Evolutionary conservation across 2,113 vertebrate species (phyloP), one percentile per base, ranked within the genome.

Genomic region (Varanus komodoensis): DNA sequence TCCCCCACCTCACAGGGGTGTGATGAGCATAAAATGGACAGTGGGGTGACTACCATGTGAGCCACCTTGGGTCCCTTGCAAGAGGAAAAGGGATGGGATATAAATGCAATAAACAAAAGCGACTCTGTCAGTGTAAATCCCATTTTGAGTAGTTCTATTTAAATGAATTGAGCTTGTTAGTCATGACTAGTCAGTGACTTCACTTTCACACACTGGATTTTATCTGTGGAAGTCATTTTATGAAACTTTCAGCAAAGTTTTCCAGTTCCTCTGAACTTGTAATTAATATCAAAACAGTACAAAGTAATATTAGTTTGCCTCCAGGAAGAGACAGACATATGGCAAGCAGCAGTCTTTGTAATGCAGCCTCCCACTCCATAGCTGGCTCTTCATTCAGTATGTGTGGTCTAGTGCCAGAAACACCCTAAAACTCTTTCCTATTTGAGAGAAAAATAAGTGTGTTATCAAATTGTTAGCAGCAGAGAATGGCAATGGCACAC

Each of bases 371-470:
- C 95, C 92, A 93, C 93, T 95, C 91, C 85, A 89, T 92, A 95
- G 92, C 93, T 95, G 95, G 95, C 95, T 95, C 90, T 91, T 95
- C 94, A 95, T 95, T 87, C 94, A 93, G 89, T 94, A 89, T 95
- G 92, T 94, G 92, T 94, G 92, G 94, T 89, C 83, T 78, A 90
- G 87, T 93, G 92, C 91, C 94, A 96, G 85, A 15, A 0, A 34
- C 3, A 73, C 79, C 57, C 52, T 91, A 38, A n/a, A 50, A 92
- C 88, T 54, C 52, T 87, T 94, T 95, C 95, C 86, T 82, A 86
- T 52, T 87, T n/a, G 12, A 3, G 25, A 8, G 12, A 52, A 64
- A 23, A 89, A 71, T 7, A 32, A 87, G 69, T 82, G 92, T 38
- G 3, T 79, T 77, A 82, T 50, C 14, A 38, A 38, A 38, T 25